Evolutionary conservation across 2,113 vertebrate genomes (phyloP).

Genomic region (Campylomormyrus tamandua): DNA sequence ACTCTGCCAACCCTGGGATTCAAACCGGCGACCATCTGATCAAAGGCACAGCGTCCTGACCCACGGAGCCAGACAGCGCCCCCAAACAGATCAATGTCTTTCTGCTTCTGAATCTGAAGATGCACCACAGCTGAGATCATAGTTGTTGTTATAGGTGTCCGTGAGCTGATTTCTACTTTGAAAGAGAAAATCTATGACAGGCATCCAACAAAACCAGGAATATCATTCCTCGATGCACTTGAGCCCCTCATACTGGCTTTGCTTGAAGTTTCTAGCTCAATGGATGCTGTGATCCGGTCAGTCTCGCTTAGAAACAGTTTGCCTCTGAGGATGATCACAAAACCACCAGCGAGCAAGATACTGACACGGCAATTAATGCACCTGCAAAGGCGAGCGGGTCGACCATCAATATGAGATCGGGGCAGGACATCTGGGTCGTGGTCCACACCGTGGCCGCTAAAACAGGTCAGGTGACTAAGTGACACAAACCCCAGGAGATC

Average conservation of each 20-base stretch:
- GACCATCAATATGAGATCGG: not conserved
- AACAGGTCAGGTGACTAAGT: conserved; percentile 6
- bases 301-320: conserved; percentile 10
- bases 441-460: not conserved
- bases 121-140: not conserved
- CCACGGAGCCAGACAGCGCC: not conserved
- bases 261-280: not conserved
- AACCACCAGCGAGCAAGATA: not conserved
- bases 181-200: not conserved
- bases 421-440: not conserved
- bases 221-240: not conserved
- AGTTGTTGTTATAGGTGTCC: too few species aligned
- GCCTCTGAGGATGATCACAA: not conserved
- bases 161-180: not conserved
- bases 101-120: not conserved
- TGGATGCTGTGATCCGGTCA: conserved; percentile 1
- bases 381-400: not conserved
- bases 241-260: not conserved
- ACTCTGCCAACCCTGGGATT: not conserved
- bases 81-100: not conserved
- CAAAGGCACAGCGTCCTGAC: not conserved
- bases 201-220: not conserved
- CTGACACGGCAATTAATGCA: not conserved
- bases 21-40: not conserved
- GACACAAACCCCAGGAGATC: not conserved